Base-by-base conservation (phyloP, 2,113 vertebrate species). In the Uria lomvia region DNA sequence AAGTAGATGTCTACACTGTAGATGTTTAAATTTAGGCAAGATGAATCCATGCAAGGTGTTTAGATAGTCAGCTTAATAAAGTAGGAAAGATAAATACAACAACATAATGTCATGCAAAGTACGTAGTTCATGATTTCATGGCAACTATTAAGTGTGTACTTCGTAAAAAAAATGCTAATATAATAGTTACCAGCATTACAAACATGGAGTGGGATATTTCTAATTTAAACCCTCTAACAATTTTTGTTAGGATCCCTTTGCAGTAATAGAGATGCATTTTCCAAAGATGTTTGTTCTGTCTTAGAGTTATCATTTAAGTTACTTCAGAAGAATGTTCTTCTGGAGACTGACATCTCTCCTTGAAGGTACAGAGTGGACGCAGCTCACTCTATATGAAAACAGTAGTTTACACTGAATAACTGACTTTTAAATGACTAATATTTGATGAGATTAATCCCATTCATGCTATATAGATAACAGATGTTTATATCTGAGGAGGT, bases 51-150 rank as follows among this genome's bases (percentile, higher is more conserved):
- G n/a, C 36, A 88, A 86, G 79, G 58, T 91, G 56, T 88, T 94
- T 73, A 17, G 43, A 71, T 34, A 89, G 42, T 42, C 50, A 92
- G 22, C 88, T 95, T 97, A 76, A 94, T 97, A 86, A 88, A 60
- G 60, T 93, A 87, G 74, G 65, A 96, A 97, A 92, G 84, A 96
- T 84, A 89, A 96, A 93, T 83, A 58, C 63, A 93, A 92, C 47
- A 85, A 68, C 36, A 16, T 92, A 72, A 80, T 67, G 27, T 90
- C 81, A 91, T 68, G 32, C 82, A 96, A 90, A 84, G 21, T 86
- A 79, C 8, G 27, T 34, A 91, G 76, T 78, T 87, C 34, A 45
- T 84, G 34, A 87, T 74, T 97, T 95, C 85, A 79, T n/a, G 38
- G 81, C 82, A 81, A 75, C 47, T 84, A 70, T 63, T 94, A 94